Base-by-base conservation (phyloP, 2,797 vertebrate species). In the Chloroceryle inda region DNA sequence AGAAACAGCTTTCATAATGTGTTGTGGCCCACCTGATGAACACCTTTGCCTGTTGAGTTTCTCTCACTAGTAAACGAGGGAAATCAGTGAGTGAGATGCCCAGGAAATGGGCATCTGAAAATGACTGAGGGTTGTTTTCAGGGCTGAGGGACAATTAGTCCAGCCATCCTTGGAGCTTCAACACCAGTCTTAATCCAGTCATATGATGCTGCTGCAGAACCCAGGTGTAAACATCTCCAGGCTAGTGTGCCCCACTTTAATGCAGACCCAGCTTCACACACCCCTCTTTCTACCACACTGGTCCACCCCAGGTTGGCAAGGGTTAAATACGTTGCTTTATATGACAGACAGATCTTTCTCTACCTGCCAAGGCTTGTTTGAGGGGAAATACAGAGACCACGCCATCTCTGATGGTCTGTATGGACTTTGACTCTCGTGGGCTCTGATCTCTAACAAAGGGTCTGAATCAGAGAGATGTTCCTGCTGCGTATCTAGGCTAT, bases 361-460 rank as follows among this genome's bases (percentile, higher is more conserved):
- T 58, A 26, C 87, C 89, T 91, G 22, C 27, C 38, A 38, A 78
- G 29, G 45, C 35, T 59, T n/a, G 38, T 85, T 93, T 89, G 64
- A 91, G 75, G 89, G 69, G 75, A 88, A 87, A 85, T 37, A 27
- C 52, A 91, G 84, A 87, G 64, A 49, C 37, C 1, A 11, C 19
- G 27, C 27, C 22, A 42, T 67, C 72, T 82, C 77, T 78, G 42
- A 52, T 31, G 74, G 35, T 81, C 85, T 76, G 26, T 69, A 88
- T 0, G 0, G 80, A 31, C 85, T 92, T 94, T 90, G 83, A 96
- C 84, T 88, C 68, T 72, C 78, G 58, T 4, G 10, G 77, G 31
- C 85, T 96, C 50, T 92, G 95, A 89, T 95, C 78, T 89, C 18
- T 59, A 87, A 87, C 19, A 73, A 88, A 31, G 62, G 12, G 50